Evolutionary conservation across 2,888 invertebrate species (phyloP).

Genomic region (Ditylenchus weischeri): DNA sequence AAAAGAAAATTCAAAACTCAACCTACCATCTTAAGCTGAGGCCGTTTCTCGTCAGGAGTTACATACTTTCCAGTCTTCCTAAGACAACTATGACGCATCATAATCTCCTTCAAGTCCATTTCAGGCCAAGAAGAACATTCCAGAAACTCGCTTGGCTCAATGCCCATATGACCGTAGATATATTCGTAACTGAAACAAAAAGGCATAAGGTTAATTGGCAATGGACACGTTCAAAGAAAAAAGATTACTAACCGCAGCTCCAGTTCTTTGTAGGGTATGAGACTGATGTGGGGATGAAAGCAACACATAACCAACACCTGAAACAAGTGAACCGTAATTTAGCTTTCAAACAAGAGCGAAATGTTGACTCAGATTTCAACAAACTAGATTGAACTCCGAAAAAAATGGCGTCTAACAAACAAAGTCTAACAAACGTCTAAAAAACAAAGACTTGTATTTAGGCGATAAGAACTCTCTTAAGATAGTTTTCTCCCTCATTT

Average conservation of each 20-base stretch:
- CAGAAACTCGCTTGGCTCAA: slow-evolving; percentile 45
- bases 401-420: too few species aligned
- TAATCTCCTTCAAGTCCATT: slow-evolving; percentile 34
- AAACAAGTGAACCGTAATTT: too few species aligned
- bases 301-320: slow-evolving; percentile 38
- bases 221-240: not conserved
- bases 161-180: slow-evolving; percentile 52
- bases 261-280: slow-evolving; percentile 47
- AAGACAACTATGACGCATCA: slow-evolving; percentile 42
- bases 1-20: not conserved
- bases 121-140: slow-evolving; percentile 35
- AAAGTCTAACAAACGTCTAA: too few species aligned
- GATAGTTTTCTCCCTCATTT: too few species aligned
- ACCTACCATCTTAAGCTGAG: slow-evolving; percentile 40
- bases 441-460: too few species aligned
- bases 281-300: slow-evolving; percentile 40
- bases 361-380: too few species aligned
- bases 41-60: slow-evolving; percentile 50
- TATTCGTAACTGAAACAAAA: slow-evolving; percentile 42
- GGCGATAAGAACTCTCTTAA: too few species aligned
- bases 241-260: slow-evolving; percentile 30
- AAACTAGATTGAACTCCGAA: too few species aligned
- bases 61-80: slow-evolving; percentile 47
- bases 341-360: too few species aligned
- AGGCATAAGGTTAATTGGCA: not conserved